Evolutionary conservation across 1,140 invertebrate species (phyloP), one percentile per base, ranked within the genome.

Genomic region (Grapholita molesta): DNA sequence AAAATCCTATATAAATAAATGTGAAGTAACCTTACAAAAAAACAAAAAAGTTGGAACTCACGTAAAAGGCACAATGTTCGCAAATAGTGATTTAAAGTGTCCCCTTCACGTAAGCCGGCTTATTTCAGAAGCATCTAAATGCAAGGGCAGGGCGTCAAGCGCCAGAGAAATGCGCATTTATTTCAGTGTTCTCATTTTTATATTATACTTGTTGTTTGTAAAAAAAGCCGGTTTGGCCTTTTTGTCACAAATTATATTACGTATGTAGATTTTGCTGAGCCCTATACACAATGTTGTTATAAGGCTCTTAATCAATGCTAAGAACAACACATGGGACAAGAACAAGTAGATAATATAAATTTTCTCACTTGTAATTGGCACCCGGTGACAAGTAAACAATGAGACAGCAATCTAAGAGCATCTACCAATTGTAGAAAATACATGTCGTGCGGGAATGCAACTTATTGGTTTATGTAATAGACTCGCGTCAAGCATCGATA

Each of bases 1-100:
- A n/a, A n/a, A n/a, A n/a, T n/a, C n/a, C n/a, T n/a, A n/a, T n/a
- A n/a, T n/a, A n/a, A n/a, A n/a, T n/a, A n/a, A n/a, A n/a, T n/a
- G n/a, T n/a, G n/a, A n/a, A n/a, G n/a, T n/a, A n/a, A n/a, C n/a
- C n/a, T 38, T 5, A 15, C 35, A 5, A n/a, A 38, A 38, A 38
- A 38, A 6, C 0, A 70, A 35, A 61, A 70, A 57, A 35, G 71
- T 74, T 67, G 67, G 72, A 71, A 73, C 71, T 69, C 70, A 15
- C 68, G 68, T 75, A 71, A 67, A 68, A 70, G 67, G 72, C 64
- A 64, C 30, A 70, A 38, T 68, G 33, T 69, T 70, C 66, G 66
- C 55, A 67, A 61, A 30, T 61, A 61, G 55, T 61, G 55, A 61
- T 61, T 32, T 61, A 61, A 61, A 61, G 24, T 61, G 55, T 30